Conservation (phyloP, 2,797 vertebrate species). For the Limosa lapponica region DNA sequence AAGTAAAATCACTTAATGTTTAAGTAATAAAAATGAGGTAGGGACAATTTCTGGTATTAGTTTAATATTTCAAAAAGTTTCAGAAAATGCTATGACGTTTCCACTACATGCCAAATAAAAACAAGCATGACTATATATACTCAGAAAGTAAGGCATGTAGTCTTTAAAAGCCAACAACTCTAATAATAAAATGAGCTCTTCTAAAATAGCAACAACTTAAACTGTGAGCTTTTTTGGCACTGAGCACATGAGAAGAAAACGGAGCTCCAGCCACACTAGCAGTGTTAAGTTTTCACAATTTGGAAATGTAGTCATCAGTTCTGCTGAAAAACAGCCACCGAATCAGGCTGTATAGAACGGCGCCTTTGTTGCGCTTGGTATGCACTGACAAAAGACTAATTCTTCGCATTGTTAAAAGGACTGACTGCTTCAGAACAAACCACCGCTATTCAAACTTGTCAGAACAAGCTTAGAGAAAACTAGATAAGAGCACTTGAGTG, state of each 20-base stretch:
- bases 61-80: neutral
- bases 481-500: conserved; percentile 57
- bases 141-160: neutral
- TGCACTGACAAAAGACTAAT: conserved; percentile 67
- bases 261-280: neutral
- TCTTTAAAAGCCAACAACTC: neutral
- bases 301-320: conserved; percentile 59
- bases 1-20: neutral
- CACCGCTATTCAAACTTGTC: conserved; percentile 63
- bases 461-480: conserved; percentile 50
- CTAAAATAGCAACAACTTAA: conserved; percentile 39
- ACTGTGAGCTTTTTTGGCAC: neutral
- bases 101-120: neutral
- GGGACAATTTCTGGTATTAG: neutral
- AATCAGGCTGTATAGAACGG: conserved; percentile 20
- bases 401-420: conserved; percentile 61
- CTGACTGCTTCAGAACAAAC: conserved; percentile 63
- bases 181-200: conserved; percentile 37
- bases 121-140: neutral
- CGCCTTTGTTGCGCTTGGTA: neutral
- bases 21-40: neutral
- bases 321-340: conserved; percentile 54
- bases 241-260: neutral
- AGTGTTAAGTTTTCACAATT: conserved; percentile 46
- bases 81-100: neutral